A percentile compares a stretch with the other conserved stretches of the same genome.
Conservation (phyloP, 2,888 invertebrate genomes). For the Aphodius sticticus region DNA sequence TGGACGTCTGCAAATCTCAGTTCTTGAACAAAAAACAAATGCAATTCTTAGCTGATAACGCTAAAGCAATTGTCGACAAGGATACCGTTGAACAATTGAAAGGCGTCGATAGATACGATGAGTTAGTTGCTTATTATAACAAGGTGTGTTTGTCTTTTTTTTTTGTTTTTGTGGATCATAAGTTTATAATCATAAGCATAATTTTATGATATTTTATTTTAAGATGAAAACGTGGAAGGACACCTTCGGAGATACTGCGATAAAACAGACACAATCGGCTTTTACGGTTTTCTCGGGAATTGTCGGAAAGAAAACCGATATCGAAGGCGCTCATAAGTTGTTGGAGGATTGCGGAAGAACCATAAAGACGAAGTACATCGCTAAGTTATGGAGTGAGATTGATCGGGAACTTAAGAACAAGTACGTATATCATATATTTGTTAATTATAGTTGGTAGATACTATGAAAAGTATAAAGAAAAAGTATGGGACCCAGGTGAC, state of each 20-base stretch:
- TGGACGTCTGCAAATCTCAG: conserved; percentile 88
- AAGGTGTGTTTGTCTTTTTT: conserved; percentile 24
- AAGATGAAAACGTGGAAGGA: conserved; percentile 68
- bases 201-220: background rate
- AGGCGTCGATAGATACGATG: conserved; percentile 62
- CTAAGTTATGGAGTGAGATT: conserved; percentile 72
- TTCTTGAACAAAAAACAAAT: conserved; percentile 81
- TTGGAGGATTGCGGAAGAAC: conserved; percentile 66
- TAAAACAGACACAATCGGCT: conserved; percentile 63
- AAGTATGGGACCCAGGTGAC: no score
- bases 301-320: conserved; percentile 61
- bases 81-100: conserved; percentile 67
- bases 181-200: no score
- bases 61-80: conserved; percentile 69
- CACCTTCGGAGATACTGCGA: conserved; percentile 61
- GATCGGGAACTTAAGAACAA: conserved; percentile 67
- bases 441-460: no score
- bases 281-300: conserved; percentile 70
- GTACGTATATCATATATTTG: conserved; percentile 46
- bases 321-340: conserved; percentile 60
- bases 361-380: conserved; percentile 66
- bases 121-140: conserved; percentile 52
- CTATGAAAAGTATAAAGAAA: background rate
- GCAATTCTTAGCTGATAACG: conserved; percentile 84
- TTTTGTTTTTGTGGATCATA: conserved; percentile 15